Evolutionary conservation across 2,888 invertebrate genomes (phyloP), one percentile per base, ranked within the genome.

Genomic region (Chalcis sispes): DNA sequence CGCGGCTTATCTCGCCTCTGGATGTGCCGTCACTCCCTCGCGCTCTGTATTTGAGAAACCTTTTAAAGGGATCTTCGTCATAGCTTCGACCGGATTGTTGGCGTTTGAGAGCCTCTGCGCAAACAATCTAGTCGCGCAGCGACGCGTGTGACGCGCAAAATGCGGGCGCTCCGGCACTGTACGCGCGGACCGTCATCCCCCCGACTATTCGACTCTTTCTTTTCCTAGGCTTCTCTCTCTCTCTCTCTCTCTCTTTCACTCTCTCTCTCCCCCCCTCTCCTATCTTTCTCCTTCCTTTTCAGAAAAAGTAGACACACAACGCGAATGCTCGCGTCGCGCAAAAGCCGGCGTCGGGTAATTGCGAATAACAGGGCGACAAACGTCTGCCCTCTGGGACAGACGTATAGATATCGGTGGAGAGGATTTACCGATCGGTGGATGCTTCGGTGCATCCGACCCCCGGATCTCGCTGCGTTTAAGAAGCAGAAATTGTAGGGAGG

Each of bases 91-190:
- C n/a, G n/a, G n/a, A n/a, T n/a, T n/a, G 56, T 2, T 56, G 29
- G 10, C 67, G 82, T 87, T 85, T 88, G 87, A 88, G 88, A 88
- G 88, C 88, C 88, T 85, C 88, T 88, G 88, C 85, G 88, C 87
- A 88, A 88, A 88, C 88, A 88, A 88, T 88, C 88, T 88, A 88
- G 87, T 87, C 83, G 87, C 78, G 82, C 88, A 88, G 86, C 88
- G 88, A 88, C 86, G 88, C 88, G 88, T 88, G 82, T 88, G 88
- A 88, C 88, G 87, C 85, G 88, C 88, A 88, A 88, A 88, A 88
- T 88, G 87, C 88, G 88, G 88, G 87, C 83, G 86, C 83, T 13
- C 46, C 50, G 32, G 48, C 50, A 10, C 36, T 7, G 4, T 36
- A 36, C 10, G 10, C 10, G 10, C 32, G n/a, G 40, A 40, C n/a